Evolutionary conservation across 2,113 vertebrate genomes (phyloP).

Genomic region (Scartelaos histophorus): DNA sequence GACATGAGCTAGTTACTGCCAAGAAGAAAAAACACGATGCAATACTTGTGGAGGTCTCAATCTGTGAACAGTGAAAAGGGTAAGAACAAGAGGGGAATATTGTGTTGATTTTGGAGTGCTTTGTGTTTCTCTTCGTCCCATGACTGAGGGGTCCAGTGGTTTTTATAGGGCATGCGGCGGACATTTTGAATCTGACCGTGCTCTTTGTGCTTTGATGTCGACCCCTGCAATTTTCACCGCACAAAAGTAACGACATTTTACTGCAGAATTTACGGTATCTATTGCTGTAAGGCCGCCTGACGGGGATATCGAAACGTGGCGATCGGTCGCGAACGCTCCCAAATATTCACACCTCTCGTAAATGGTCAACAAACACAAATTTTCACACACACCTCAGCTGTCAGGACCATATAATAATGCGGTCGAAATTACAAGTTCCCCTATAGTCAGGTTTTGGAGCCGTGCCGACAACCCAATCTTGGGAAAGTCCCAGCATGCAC

Average conservation of each 20-base stretch:
- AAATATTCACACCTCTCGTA: slow-evolving; percentile 15
- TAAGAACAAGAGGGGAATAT: slow-evolving; percentile 70
- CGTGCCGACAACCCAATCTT: slow-evolving; percentile 39
- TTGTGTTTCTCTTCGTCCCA: slow-evolving; percentile 79
- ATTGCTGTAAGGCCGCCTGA: slow-evolving; percentile 34
- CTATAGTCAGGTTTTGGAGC: slow-evolving; percentile 39
- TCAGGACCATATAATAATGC: slow-evolving; percentile 42
- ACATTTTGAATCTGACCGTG: slow-evolving; percentile 74
- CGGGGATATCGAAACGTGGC: slow-evolving; percentile 42
- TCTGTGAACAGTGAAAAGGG: slow-evolving; percentile 62
- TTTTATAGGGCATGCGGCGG: slow-evolving; percentile 76
- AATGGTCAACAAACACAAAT: slow-evolving; percentile 12
- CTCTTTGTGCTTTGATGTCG: slow-evolving; percentile 76
- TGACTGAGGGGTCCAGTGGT: slow-evolving; percentile 74
- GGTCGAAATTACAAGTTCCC: slow-evolving; percentile 33
- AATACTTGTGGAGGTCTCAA: slow-evolving; percentile 65
- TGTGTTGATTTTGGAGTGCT: slow-evolving; percentile 82
- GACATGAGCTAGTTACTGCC: slow-evolving; percentile 71
- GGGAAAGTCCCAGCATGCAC: slow-evolving; percentile 53
- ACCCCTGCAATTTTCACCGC: slow-evolving; percentile 67
- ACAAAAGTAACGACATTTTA: slow-evolving; percentile 48
- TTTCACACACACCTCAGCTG: slow-evolving; percentile 40
- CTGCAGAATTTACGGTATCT: slow-evolving; percentile 59
- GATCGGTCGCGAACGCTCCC: slow-evolving; percentile 38
- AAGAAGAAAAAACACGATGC: slow-evolving; percentile 43